Evolutionary conservation across 2,797 vertebrate species (phyloP).

Genomic region (Syngnathus rostellatus): DNA sequence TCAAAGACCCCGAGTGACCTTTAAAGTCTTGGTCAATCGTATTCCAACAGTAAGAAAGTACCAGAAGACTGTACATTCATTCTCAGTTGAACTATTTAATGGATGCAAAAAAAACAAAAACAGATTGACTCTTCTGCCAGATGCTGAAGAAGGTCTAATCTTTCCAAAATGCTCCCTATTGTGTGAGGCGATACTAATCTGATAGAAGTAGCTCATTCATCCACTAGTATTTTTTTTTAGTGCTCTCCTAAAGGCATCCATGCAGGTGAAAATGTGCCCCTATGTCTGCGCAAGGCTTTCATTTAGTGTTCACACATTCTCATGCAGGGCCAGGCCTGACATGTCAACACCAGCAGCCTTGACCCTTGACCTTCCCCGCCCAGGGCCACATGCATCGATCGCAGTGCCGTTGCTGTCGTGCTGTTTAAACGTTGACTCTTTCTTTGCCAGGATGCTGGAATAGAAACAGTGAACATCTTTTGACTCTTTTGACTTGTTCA

Average conservation of each 20-base stretch:
- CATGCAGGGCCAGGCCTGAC: background rate
- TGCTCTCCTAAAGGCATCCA: slow-evolving; percentile 16
- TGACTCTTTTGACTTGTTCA: slow-evolving; percentile 6
- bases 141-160: too few species aligned
- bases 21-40: too few species aligned
- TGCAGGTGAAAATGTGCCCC: background rate
- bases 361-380: slow-evolving; percentile 37
- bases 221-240: background rate
- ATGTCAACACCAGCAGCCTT: slow-evolving; percentile 42
- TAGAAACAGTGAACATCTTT: background rate
- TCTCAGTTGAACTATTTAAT: too few species aligned
- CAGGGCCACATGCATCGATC: slow-evolving; percentile 41
- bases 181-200: background rate
- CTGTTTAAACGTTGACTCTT: slow-evolving; percentile 41
- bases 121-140: too few species aligned
- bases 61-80: too few species aligned
- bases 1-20: background rate
- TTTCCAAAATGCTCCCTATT: too few species aligned
- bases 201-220: background rate
- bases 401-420: slow-evolving; percentile 12
- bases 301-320: slow-evolving; percentile 12
- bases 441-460: slow-evolving; percentile 13
- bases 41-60: too few species aligned
- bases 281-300: background rate
- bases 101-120: too few species aligned